These are phyloP conservation scores for Metallyticus violacea DNA, from an alignment of 2,888 invertebrate species.

Conservation along the genomic window DNA sequence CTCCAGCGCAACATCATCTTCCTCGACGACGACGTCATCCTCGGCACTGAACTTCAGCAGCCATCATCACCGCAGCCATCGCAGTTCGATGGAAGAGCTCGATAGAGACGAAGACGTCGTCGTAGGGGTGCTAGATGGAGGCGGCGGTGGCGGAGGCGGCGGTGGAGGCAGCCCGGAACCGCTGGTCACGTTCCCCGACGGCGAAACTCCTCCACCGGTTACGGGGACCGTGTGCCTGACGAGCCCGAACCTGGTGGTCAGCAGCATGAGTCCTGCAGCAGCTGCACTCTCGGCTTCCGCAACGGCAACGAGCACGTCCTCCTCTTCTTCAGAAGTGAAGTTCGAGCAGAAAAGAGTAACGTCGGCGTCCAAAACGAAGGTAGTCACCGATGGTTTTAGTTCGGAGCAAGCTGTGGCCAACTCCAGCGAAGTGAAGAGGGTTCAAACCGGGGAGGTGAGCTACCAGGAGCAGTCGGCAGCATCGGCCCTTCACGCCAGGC, in stretches of 20 bases:
- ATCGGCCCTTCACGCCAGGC: constrained; percentile 71
- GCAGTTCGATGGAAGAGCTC: constrained; percentile 75
- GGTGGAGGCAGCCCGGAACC: constrained; percentile 55
- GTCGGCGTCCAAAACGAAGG: constrained; percentile 74
- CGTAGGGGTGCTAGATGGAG: constrained; percentile 18
- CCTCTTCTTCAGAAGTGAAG: constrained; percentile 58
- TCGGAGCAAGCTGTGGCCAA: constrained; percentile 74
- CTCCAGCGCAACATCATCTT: constrained; percentile 37
- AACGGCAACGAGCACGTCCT: constrained; percentile 35
- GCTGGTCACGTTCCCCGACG: constrained; percentile 77
- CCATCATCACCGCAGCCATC: constrained; percentile 67
- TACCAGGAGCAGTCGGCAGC: constrained; percentile 54
- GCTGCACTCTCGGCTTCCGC: constrained; percentile 38
- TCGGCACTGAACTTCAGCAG: constrained; percentile 38
- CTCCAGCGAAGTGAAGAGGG: constrained; percentile 66
- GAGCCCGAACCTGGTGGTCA: constrained; percentile 40
- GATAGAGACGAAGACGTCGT: constrained; percentile 32
- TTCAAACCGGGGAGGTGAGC: constrained; percentile 62
- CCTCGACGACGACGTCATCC: background rate
- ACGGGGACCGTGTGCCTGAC: constrained; percentile 47
- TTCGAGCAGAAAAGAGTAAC: constrained; percentile 82
- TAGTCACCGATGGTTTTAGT: constrained; percentile 78
- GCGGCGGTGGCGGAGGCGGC: constrained; percentile 38
- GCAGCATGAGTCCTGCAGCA: constrained; percentile 27
- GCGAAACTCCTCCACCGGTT: constrained; percentile 53